Conservation (phyloP, 1,140 invertebrate genomes). For the Nomia melanderi region DNA sequence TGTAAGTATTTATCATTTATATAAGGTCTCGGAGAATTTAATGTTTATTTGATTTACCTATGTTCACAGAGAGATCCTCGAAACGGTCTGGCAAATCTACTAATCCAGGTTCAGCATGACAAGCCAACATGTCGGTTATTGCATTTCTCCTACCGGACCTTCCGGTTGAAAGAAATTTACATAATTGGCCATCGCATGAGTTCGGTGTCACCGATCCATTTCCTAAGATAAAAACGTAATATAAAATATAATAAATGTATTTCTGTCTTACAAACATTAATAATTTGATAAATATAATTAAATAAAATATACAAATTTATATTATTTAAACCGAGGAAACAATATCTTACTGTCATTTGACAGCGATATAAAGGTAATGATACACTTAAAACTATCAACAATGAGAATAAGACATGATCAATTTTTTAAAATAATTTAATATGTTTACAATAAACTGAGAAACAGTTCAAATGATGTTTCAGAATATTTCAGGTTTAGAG, state of each 20-base stretch:
- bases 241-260: background rate
- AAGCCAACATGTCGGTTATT: constrained; percentile 87
- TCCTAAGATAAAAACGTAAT: background rate
- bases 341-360: too few relatives aligned
- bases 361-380: too few relatives aligned
- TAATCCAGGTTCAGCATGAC: constrained; percentile 84
- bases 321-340: too few relatives aligned
- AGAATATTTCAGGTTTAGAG: too few relatives aligned
- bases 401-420: too few relatives aligned
- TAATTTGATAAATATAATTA: too few relatives aligned
- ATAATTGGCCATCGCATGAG: constrained; percentile 70
- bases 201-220: constrained; percentile 70
- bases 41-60: constrained; percentile 36
- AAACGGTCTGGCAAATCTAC: constrained; percentile 86
- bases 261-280: background rate
- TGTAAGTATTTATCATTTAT: too few relatives aligned
- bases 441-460: too few relatives aligned
- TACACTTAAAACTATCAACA: too few relatives aligned
- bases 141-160: constrained; percentile 90
- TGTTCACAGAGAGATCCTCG: constrained; percentile 83
- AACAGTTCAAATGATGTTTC: too few relatives aligned
- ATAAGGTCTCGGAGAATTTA: background rate
- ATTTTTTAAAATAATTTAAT: too few relatives aligned
- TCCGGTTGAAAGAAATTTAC: constrained; percentile 88
- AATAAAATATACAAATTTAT: too few relatives aligned